Evolutionary conservation across 2,888 invertebrate species (phyloP).

Genomic region (Drosophila cyrtoloma): DNA sequence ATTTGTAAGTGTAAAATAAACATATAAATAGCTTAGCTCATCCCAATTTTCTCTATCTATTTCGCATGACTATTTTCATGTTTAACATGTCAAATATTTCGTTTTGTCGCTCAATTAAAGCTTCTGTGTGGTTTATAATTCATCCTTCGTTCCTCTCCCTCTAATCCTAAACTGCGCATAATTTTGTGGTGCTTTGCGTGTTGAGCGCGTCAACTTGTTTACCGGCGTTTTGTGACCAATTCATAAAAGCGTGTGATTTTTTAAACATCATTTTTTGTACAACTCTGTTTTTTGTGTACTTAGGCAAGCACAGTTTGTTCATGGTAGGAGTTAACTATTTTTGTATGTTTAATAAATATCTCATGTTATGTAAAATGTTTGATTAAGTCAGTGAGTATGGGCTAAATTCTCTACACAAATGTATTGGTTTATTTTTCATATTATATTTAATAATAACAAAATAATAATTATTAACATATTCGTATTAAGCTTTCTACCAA

Average conservation of each 20-base stretch:
- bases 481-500: neutral
- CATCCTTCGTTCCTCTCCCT: neutral
- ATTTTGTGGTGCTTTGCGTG: constrained; percentile 68
- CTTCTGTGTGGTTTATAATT: constrained; percentile 12
- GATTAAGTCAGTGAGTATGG: neutral
- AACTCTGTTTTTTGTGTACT: neutral
- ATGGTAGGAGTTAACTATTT: constrained; percentile 1
- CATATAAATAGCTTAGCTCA: neutral
- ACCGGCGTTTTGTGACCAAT: constrained; percentile 77
- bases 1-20: neutral
- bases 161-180: constrained; percentile 31
- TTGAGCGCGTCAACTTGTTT: constrained; percentile 74
- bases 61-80: constrained; percentile 29
- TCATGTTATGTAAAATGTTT: neutral
- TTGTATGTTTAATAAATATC: neutral
- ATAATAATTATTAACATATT: neutral
- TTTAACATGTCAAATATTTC: constrained; percentile 44
- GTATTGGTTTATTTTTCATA: neutral
- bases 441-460: neutral
- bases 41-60: constrained; percentile 1
- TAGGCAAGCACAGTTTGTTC: neutral
- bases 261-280: constrained; percentile 38
- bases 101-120: constrained; percentile 58
- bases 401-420: neutral
- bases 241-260: constrained; percentile 69